Base-by-base conservation (phyloP, 2,888 invertebrate genomes). In the Sinodicranocentrus sp. region DNA sequence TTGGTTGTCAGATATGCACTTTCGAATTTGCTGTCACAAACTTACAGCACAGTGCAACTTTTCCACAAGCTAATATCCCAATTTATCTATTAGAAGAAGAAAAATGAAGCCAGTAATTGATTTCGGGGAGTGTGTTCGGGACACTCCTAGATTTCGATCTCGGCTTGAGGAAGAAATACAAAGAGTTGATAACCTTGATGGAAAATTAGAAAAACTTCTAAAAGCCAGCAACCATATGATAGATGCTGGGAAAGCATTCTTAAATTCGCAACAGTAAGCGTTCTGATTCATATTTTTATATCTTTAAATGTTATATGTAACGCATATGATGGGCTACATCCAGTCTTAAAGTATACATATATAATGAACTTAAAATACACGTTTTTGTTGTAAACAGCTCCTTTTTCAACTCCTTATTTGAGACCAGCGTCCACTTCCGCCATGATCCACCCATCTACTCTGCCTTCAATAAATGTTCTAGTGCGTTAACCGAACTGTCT, bases 161-260 rank as follows among this genome's bases (percentile, higher is more conserved):
- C 94, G 95, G 89, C 91, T 98, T 89, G 96, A 97, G 90, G 95
- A 95, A 88, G 96, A 97, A 90, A 97, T 98, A 91, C 92, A 93
- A 61, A 95, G 95, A 90, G 94, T 98, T 87, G 97, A 97, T 90
- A 93, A 94, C 88, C 92, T 98, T 89, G 98, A 98, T 91, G 94
- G 94, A 89, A 95, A 95, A 90, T 91, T 98, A 87, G 97, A 98
- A 89, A 97, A 94, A 93, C 91, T 94, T 61, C 92, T 98, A 78
- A 97, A 97, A 92, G 93, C 95, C 89, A 97, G 98, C 91, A 94
- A 94, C 89, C 92, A 94, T 88, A 97, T 98, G 94, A 94, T 97
- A 88, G 98, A 98, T 89, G 93, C 95, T 85, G 98, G 98, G 86
- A 98, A 98, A 92, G 94, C 94, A 89, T 98, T 96, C 92, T 95